A percentile compares a stretch with the other conserved stretches of the same genome.
These are phyloP conservation scores for Acipenser transmontanus DNA, from an alignment of 2,797 vertebrate genomes.

Conservation along the genomic window DNA sequence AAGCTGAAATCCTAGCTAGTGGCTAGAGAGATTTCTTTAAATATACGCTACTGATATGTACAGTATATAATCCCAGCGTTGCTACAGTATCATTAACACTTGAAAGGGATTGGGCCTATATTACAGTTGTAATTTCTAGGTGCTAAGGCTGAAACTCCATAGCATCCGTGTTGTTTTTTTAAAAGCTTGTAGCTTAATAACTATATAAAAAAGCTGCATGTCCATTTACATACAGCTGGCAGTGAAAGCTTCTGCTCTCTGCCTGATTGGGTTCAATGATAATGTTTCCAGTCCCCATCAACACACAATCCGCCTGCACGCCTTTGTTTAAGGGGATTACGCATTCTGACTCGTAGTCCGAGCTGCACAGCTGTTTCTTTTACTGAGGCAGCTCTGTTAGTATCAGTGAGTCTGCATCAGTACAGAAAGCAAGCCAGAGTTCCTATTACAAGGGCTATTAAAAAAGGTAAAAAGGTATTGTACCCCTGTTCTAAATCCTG, in stretches of 20 bases:
- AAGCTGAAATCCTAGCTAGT: too few species aligned
- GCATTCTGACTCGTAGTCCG: constrained; percentile 52
- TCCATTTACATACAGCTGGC: constrained; percentile 20
- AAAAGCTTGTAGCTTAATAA: constrained; percentile 33
- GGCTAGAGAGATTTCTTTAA: too few species aligned
- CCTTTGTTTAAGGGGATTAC: constrained; percentile 52
- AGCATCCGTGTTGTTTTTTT: too few species aligned
- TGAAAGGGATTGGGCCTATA: too few species aligned
- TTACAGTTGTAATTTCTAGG: too few species aligned
- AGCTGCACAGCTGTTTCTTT: constrained; percentile 40
- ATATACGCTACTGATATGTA: too few species aligned
- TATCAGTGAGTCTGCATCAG: constrained; percentile 3
- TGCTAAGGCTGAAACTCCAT: too few species aligned
- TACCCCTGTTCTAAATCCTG: too few species aligned
- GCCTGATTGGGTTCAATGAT: constrained; percentile 40
- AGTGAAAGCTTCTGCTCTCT: constrained; percentile 33
- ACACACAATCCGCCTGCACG: constrained; percentile 29
- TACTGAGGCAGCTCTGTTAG: neutral
- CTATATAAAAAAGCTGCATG: neutral
- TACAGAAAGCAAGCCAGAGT: neutral
- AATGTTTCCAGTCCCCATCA: constrained; percentile 30
- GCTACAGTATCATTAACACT: too few species aligned
- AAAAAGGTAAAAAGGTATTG: too few species aligned
- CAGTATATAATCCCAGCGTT: too few species aligned
- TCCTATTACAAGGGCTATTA: neutral